These are phyloP conservation scores for Cichlasoma orientale DNA, from an alignment of 2,797 vertebrate species.

Conservation along the genomic window DNA sequence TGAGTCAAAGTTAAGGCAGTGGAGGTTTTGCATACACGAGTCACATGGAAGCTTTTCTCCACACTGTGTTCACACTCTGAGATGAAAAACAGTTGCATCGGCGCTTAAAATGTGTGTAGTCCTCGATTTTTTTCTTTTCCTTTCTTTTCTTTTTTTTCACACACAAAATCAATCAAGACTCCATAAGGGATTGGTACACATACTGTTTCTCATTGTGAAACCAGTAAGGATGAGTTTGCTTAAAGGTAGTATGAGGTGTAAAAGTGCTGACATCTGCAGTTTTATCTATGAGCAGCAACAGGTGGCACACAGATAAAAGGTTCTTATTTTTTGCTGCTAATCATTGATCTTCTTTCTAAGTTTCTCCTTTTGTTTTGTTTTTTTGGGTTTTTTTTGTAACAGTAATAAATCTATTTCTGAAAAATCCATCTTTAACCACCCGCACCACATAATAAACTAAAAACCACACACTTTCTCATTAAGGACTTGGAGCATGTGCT, in stretches of 20 bases:
- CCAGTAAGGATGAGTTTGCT: neutral
- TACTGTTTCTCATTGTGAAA: neutral
- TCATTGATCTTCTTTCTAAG: too few relatives aligned
- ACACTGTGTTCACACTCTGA: neutral
- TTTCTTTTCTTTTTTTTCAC: neutral
- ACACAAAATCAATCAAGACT: neutral
- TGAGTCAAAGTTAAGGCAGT: neutral
- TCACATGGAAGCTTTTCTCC: neutral
- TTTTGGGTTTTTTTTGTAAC: neutral
- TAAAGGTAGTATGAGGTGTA: neutral
- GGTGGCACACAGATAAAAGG: neutral
- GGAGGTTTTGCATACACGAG: neutral
- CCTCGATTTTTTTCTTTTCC: too few relatives aligned
- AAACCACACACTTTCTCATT: neutral
- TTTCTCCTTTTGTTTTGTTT: too few relatives aligned
- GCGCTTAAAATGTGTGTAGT: neutral
- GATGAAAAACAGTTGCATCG: neutral
- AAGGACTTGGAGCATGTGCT: neutral
- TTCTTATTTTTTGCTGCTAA: neutral
- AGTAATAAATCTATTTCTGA: too few relatives aligned
- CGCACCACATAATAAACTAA: neutral
- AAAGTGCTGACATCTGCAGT: neutral
- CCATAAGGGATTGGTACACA: neutral
- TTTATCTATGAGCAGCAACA: neutral
- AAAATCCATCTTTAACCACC: neutral